These are phyloP conservation scores for Melanocharis versteri DNA, from an alignment of 2,113 vertebrate species.

Conservation along the genomic window DNA sequence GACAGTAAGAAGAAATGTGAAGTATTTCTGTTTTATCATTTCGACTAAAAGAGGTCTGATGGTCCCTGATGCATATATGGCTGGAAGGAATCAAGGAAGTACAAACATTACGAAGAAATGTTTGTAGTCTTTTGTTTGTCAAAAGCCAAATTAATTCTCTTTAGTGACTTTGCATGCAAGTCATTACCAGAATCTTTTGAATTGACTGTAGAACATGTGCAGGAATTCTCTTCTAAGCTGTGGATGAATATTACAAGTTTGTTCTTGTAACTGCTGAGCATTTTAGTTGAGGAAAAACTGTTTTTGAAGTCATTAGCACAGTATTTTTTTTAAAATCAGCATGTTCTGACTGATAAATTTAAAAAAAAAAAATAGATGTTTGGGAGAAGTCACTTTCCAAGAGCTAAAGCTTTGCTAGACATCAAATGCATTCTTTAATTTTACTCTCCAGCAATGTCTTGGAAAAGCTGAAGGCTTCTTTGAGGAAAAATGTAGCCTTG, in stretches of 20 bases:
- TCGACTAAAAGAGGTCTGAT: not conserved
- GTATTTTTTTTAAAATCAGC: not conserved
- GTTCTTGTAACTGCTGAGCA: not conserved
- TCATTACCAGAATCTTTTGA: not conserved
- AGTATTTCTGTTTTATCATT: not conserved
- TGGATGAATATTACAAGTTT: not conserved
- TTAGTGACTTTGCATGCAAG: not conserved
- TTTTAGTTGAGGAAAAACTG: not conserved
- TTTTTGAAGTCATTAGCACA: not conserved
- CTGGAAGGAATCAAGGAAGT: not conserved
- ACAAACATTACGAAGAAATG: not conserved
- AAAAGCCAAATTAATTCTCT: not conserved
- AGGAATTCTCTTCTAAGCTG: not conserved
- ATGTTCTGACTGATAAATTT: slow-evolving; percentile 19
- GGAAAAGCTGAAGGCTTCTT: not conserved
- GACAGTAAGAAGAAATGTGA: not conserved
- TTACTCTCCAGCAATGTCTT: slow-evolving; percentile 4
- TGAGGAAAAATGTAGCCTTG: not conserved
- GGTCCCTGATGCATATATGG: not conserved
- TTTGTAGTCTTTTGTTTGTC: not conserved
- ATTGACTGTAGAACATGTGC: not conserved
- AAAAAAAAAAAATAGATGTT: not conserved
- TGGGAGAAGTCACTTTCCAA: not conserved
- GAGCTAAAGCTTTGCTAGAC: not conserved
- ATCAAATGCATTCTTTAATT: slow-evolving; percentile 39